Conservation (phyloP, 1,140 invertebrate species). For the Drosophila miranda region DNA sequence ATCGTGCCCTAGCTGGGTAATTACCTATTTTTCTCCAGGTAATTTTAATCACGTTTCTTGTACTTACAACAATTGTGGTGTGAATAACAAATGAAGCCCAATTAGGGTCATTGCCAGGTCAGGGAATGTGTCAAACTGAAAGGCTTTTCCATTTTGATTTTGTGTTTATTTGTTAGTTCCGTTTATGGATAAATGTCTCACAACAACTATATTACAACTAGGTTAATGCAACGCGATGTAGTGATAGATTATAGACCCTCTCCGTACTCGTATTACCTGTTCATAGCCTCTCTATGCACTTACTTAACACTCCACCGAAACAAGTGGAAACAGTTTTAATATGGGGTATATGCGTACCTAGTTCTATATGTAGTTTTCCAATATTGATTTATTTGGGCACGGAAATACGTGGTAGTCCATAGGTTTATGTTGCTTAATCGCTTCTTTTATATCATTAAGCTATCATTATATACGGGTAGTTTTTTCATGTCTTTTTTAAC, state of each 20-base stretch:
- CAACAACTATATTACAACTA: constrained; percentile 74
- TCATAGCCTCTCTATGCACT: not conserved
- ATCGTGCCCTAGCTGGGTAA: too few relatives aligned
- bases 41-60: too few relatives aligned
- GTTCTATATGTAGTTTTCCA: constrained; percentile 21
- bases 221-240: constrained; percentile 57
- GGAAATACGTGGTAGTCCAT: constrained; percentile 24
- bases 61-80: too few relatives aligned
- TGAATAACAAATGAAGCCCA: too few relatives aligned
- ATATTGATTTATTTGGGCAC: constrained; percentile 29
- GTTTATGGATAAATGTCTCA: constrained; percentile 70
- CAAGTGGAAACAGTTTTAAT: constrained; percentile 13
- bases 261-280: not conserved
- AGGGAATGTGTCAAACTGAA: not conserved
- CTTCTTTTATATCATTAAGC: constrained; percentile 56
- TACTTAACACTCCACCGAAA: too few relatives aligned
- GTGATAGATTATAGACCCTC: constrained; percentile 10
- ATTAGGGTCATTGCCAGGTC: too few relatives aligned
- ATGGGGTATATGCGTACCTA: constrained; percentile 38
- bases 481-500: constrained; percentile 75
- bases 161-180: constrained; percentile 41
- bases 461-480: constrained; percentile 53
- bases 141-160: constrained; percentile 26
- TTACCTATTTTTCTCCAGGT: too few relatives aligned
- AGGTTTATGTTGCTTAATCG: constrained; percentile 22